Conservation (phyloP, 2,797 vertebrate species). For the Danio kyathit region DNA sequence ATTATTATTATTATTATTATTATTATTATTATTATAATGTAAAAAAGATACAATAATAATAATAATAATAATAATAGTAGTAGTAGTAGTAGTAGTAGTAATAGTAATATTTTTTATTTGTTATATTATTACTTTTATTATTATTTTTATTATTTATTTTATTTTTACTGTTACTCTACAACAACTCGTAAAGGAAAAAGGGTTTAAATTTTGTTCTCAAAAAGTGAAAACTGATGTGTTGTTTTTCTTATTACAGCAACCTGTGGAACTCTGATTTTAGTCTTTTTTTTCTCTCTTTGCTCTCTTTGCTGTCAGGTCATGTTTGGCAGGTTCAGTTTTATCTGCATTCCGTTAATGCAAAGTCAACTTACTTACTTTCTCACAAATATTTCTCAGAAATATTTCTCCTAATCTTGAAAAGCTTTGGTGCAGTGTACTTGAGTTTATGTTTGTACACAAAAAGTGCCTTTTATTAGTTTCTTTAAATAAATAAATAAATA, state of each 20-base stretch:
- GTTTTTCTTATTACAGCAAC: background rate
- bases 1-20: too few species aligned
- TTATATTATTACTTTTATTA: too few species aligned
- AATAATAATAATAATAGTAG: too few species aligned
- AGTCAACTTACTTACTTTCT: too few species aligned
- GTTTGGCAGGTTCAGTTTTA: too few species aligned
- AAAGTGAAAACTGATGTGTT: background rate
- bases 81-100: too few species aligned
- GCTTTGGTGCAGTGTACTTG: background rate
- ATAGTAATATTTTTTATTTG: too few species aligned
- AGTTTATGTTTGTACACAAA: background rate
- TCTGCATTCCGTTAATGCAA: too few species aligned
- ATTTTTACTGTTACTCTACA: background rate
- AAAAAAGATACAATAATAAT: too few species aligned
- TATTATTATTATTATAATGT: too few species aligned
- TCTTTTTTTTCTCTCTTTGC: background rate
- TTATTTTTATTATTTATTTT: too few species aligned
- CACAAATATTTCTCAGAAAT: background rate
- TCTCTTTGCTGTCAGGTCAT: background rate
- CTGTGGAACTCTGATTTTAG: background rate
- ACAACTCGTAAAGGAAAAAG: background rate
- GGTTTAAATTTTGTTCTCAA: background rate
- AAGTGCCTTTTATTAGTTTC: background rate
- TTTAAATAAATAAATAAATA: background rate
- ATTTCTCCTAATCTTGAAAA: constrained; percentile 1